These are phyloP conservation scores for Agelas oroides DNA, from an alignment of 37 sponge, comb jelly and placozoan genomes.

Conservation along the genomic window DNA sequence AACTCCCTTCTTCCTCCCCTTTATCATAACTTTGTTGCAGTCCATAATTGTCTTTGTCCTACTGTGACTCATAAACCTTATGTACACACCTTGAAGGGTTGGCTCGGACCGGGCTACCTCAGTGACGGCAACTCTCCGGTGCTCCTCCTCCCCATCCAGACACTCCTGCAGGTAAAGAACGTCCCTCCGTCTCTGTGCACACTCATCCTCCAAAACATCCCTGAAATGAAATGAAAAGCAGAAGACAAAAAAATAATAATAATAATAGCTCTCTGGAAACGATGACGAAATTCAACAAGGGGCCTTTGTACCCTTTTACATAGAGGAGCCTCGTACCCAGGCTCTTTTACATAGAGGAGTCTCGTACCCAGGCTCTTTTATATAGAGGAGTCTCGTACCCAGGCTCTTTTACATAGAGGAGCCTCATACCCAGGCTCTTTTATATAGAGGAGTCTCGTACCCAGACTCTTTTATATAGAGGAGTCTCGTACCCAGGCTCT, in stretches of 20 bases:
- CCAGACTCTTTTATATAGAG: no score
- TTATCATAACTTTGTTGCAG: no score
- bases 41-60: no score
- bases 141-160: conserved; percentile 13
- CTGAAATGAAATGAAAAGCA: conserved; percentile 7
- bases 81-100: conserved; percentile 5
- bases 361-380: no score
- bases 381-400: no score
- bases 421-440: no score
- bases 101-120: background rate
- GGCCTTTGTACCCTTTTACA: background rate
- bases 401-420: no score
- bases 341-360: no score
- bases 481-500: no score
- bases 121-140: background rate
- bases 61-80: background rate
- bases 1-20: no score
- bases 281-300: background rate
- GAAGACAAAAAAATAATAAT: background rate
- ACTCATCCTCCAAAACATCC: conserved; percentile 50
- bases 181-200: conserved; percentile 28
- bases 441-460: no score
- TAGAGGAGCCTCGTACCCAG: no score
- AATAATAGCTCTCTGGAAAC: background rate
- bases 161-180: conserved; percentile 56